Conservation (phyloP, 2,797 vertebrate species). For the Macropus fuliginosus region DNA sequence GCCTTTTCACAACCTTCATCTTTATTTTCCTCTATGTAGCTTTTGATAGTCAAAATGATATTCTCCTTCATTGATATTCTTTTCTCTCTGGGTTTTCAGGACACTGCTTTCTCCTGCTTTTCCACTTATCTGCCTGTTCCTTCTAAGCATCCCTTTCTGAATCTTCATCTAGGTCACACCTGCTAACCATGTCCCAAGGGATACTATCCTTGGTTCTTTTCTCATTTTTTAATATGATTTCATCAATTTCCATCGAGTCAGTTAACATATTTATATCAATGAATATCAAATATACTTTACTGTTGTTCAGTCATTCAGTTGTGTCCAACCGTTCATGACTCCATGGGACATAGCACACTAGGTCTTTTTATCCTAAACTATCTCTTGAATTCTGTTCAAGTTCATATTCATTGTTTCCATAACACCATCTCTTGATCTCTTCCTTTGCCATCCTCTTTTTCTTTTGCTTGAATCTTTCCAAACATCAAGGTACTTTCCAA, state of each 20-base stretch:
- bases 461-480: neutral
- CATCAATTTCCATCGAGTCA: neutral
- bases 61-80: too few relatives aligned
- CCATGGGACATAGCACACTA: neutral
- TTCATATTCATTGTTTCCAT: neutral
- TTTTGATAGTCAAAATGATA: too few relatives aligned
- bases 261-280: neutral
- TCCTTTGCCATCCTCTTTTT: neutral
- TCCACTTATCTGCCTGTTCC: neutral
- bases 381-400: neutral
- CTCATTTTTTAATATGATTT: neutral
- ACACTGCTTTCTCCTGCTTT: neutral
- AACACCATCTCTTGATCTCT: neutral
- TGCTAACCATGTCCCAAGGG: too few relatives aligned
- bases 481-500: neutral
- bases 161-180: neutral
- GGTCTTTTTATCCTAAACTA: neutral
- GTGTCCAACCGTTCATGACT: neutral
- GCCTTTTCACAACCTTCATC: too few relatives aligned
- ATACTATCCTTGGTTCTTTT: too few relatives aligned
- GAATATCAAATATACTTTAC: neutral
- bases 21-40: too few relatives aligned
- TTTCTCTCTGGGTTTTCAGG: too few relatives aligned
- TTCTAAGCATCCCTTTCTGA: neutral
- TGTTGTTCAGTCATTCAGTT: neutral